Conservation (phyloP, 2,113 vertebrate genomes). For the Sceloporus tristichus region DNA sequence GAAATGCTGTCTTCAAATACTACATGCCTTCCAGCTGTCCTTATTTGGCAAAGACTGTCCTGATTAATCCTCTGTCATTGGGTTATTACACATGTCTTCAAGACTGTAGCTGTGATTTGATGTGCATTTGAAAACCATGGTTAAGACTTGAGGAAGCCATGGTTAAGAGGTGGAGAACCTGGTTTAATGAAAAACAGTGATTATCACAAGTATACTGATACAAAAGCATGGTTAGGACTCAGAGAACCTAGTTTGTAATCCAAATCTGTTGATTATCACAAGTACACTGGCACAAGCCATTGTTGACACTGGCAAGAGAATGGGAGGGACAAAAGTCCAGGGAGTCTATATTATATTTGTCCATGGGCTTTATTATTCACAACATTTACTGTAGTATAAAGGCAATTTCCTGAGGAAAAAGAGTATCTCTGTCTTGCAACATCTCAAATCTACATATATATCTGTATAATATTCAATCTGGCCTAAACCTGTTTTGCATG, state of each 20-base stretch:
- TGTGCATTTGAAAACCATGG: constrained; percentile 8
- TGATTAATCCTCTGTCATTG: no score
- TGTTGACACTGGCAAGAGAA: background rate
- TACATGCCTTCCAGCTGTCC: no score
- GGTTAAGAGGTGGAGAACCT: background rate
- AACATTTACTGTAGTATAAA: background rate
- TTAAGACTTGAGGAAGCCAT: background rate
- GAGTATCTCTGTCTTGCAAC: background rate
- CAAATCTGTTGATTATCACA: background rate
- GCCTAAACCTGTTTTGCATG: background rate
- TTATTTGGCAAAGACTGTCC: no score
- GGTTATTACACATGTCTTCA: background rate
- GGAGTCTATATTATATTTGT: background rate
- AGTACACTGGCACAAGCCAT: background rate
- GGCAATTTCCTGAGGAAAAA: background rate
- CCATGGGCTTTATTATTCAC: background rate
- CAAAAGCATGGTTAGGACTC: no score
- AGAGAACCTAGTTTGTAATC: background rate
- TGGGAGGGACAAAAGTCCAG: no score
- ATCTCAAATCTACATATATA: background rate
- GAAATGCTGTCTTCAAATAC: no score
- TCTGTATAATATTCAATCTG: background rate
- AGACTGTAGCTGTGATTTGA: background rate
- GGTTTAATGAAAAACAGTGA: background rate
- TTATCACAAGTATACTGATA: background rate